Evolutionary conservation across 2,888 invertebrate genomes (phyloP), one percentile per base, ranked within the genome.

Genomic region (Teinopalpus imperialis): DNA sequence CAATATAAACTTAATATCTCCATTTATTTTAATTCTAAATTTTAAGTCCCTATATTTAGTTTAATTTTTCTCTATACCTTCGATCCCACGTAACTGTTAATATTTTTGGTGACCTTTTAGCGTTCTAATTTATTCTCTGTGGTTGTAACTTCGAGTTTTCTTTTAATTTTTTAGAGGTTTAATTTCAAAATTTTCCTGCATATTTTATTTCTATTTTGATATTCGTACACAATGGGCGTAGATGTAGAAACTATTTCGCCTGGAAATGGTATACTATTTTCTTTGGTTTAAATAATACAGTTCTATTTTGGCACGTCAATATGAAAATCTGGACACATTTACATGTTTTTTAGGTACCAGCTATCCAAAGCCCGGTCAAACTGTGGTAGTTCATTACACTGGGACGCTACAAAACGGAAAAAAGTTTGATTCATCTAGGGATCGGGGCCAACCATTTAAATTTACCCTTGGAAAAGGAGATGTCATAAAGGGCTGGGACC

Each of bases 401-500:
- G 97, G 98, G 53, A 98, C 96, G 0, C 89, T 98, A 59, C 86
- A 91, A 65, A 93, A 97, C 90, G 98, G 98, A 5, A 94, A 90
- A 58, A 97, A 97, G 81, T 98, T 99, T 66, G 99, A 99, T 83
- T 98, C 98, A 0, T 99, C 98, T 4, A 93, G 98, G 56, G 98
- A 98, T 74, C 94, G 98, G 61, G 96, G 96, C 13, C 92, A 93
- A 61, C 98, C 98, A 2, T 99, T 99, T 85, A 95, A 96, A 77
- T 99, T 99, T 83, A 94, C 92, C 56, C 93, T 99, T 62, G 99
- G 99, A 35, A 93, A 93, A 74, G 98, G 98, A 16, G 97, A 99
- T 81, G 98, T 99, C n/a, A 99, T 99, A 68, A 95, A 95, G 80
- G 98, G 97, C 14, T 98, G 98, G 98, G 98, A 99, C 75, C 95